A percentile compares a stretch with the other conserved stretches of the same genome.
phyloP scores from a whole-genome alignment of 2,797 vertebrate genomes.

The Serranus cabrilla region DNA sequence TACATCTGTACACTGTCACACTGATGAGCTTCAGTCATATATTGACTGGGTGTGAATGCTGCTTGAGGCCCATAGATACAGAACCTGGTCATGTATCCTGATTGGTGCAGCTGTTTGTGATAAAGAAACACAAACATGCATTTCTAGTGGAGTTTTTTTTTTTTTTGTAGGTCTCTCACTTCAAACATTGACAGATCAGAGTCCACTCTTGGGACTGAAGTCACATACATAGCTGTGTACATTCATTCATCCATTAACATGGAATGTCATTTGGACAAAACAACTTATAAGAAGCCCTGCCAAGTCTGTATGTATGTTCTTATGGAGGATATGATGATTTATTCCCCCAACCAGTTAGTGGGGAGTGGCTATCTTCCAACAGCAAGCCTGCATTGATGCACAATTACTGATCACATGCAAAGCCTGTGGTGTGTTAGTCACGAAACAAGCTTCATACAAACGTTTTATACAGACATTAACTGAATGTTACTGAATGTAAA shows the following conservation, averaged over 20 bases:
- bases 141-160: not conserved
- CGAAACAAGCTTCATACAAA: no score
- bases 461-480: no score
- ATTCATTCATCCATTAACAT: not conserved
- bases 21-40: not conserved
- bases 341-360: no score
- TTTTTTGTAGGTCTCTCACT: not conserved
- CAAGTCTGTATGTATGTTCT: no score
- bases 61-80: not conserved
- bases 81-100: no score
- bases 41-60: not conserved
- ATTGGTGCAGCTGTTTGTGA: no score
- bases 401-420: no score
- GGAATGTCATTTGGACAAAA: not conserved
- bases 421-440: no score
- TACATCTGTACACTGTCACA: not conserved
- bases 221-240: no score
- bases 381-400: no score
- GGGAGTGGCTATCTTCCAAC: no score
- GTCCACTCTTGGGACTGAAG: constrained; percentile 9
- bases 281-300: not conserved
- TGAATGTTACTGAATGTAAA: no score
- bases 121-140: not conserved
- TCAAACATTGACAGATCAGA: constrained; percentile 67
- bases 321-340: not conserved